Conservation (phyloP, 2,888 invertebrate genomes). For the Drosophila ezoana region DNA sequence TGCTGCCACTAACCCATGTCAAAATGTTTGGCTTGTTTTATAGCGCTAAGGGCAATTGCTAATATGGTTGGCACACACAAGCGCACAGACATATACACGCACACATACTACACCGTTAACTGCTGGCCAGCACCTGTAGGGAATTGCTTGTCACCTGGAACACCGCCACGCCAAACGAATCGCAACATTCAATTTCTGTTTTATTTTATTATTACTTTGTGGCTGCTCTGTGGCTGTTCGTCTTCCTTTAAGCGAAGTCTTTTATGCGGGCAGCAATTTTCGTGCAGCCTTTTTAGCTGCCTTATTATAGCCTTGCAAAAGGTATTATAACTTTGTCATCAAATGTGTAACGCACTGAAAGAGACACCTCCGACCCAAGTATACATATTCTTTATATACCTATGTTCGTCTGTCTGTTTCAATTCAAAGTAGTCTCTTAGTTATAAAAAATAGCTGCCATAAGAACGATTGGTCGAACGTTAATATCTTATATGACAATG, state of each 20-base stretch:
- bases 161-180: constrained; percentile 45
- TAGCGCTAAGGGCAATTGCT: constrained; percentile 74
- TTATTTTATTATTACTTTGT: constrained; percentile 52
- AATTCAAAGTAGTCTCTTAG: no score
- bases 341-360: no score
- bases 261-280: constrained; percentile 71
- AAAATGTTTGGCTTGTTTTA: constrained; percentile 70
- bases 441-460: no score
- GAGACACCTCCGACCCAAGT: no score
- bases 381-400: no score
- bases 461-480: no score
- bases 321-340: no score
- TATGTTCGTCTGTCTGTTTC: no score
- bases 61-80: constrained; percentile 52
- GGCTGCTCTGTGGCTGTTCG: constrained; percentile 6
- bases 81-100: constrained; percentile 1
- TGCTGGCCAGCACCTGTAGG: constrained; percentile 64
- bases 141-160: constrained; percentile 75
- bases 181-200: constrained; percentile 74
- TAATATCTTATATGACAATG: neutral
- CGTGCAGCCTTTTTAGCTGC: constrained; percentile 45
- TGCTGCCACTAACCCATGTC: constrained; percentile 61
- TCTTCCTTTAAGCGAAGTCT: constrained; percentile 23
- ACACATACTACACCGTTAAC: constrained; percentile 20
- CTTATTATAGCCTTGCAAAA: neutral